phyloP scores from a whole-genome alignment of 2,797 vertebrate genomes.

The Pampus argenteus region DNA sequence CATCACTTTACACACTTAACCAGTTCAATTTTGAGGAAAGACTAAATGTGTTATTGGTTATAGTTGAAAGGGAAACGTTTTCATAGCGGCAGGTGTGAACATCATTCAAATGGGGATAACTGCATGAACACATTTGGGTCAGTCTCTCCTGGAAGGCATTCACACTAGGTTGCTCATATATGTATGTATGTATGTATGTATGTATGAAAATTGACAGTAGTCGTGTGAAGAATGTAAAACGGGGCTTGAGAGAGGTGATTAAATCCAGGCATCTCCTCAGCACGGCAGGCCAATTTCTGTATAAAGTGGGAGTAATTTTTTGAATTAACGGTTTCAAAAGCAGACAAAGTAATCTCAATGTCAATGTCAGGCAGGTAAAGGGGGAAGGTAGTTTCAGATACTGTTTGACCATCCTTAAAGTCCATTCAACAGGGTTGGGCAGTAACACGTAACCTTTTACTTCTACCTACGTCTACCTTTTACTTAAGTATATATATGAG shows the following conservation, averaged over 20 bases:
- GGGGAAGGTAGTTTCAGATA: neutral
- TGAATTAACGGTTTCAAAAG: neutral
- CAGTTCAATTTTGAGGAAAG: neutral
- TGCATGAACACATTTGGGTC: no score
- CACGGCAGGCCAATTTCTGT: neutral
- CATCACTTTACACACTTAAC: neutral
- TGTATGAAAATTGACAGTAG: neutral
- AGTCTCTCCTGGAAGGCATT: no score
- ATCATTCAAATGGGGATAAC: no score
- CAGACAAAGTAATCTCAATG: neutral
- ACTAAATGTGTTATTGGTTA: neutral
- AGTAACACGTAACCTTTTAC: no score
- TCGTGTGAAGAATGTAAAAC: neutral
- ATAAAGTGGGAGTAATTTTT: neutral
- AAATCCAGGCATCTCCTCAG: neutral
- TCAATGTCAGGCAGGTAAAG: no score
- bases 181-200: no score
- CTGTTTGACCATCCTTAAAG: no score
- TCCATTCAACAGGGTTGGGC: neutral
- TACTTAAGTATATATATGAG: no score
- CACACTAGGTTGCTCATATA: no score
- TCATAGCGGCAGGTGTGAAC: no score
- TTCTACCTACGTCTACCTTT: no score
- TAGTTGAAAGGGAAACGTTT: no score
- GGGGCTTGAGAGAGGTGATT: neutral